Evolutionary conservation across 2,888 invertebrate genomes (phyloP).

Genomic region (Cotesia congregata): DNA sequence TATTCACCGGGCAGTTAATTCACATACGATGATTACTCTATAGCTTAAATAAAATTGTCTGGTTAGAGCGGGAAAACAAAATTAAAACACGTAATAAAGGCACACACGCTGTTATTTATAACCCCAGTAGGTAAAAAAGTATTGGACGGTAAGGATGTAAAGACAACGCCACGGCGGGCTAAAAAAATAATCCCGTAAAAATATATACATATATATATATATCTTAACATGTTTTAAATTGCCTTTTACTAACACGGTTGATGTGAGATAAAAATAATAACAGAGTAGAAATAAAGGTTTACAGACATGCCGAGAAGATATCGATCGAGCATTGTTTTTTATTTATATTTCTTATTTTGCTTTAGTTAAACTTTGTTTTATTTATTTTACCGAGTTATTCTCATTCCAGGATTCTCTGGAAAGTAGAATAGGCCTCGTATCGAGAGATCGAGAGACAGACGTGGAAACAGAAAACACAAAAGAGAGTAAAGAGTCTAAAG

Average conservation of each 20-base stretch:
- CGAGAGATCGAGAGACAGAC: slow-evolving; percentile 22
- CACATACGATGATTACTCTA: background rate
- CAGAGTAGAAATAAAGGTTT: slow-evolving; percentile 37
- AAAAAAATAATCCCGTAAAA: slow-evolving; percentile 10
- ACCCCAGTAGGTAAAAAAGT: background rate
- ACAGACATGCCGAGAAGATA: slow-evolving; percentile 39
- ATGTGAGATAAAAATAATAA: slow-evolving; percentile 41
- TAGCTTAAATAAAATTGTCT: background rate
- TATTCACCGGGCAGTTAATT: slow-evolving; percentile 1
- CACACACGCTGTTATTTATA: background rate
- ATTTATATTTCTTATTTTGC: background rate
- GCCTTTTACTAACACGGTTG: slow-evolving; percentile 35
- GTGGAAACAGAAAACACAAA: slow-evolving; percentile 28
- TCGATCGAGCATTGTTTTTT: slow-evolving; percentile 42
- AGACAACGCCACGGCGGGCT: background rate
- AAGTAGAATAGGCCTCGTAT: slow-evolving; percentile 27
- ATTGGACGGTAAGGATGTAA: background rate
- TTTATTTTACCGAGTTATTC: background rate
- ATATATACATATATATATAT: slow-evolving; percentile 13
- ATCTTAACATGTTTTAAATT: slow-evolving; percentile 42
- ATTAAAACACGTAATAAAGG: background rate
- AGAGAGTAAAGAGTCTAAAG: slow-evolving; percentile 23
- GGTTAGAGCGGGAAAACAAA: background rate
- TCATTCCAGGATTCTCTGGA: slow-evolving; percentile 17
- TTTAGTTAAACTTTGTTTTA: background rate